phyloP scores from a whole-genome alignment of 2,888 invertebrate species.

The Rhamnusium bicolor region DNA sequence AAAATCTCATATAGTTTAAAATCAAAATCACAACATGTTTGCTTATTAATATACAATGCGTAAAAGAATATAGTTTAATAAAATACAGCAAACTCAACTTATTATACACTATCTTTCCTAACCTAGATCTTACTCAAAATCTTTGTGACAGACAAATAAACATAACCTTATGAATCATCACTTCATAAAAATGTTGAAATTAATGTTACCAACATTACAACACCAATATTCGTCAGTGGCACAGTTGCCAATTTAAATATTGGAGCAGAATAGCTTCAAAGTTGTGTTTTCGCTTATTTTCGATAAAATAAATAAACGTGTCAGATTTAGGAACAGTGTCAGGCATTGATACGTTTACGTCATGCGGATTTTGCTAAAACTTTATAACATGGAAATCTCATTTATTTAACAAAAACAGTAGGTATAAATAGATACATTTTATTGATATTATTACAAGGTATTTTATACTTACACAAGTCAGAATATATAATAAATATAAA shows the following conservation, averaged over 20 bases:
- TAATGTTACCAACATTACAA: background rate
- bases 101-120: background rate
- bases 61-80: background rate
- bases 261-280: background rate
- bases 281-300: constrained; percentile 43
- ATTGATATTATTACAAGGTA: no score
- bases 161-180: background rate
- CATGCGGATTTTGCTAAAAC: no score
- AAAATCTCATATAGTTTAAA: background rate
- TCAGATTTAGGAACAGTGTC: background rate
- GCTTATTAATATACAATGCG: background rate
- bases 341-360: background rate
- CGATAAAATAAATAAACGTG: background rate
- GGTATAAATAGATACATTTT: no score
- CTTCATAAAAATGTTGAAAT: background rate
- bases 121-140: background rate
- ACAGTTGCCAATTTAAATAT: background rate
- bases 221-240: background rate
- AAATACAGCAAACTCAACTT: background rate
- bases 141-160: background rate
- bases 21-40: background rate
- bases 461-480: no score
- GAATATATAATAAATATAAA: no score
- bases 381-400: no score
- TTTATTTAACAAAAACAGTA: no score